Evolutionary conservation across 2,888 invertebrate genomes (phyloP).

Genomic region (Ormyrus thymus): DNA sequence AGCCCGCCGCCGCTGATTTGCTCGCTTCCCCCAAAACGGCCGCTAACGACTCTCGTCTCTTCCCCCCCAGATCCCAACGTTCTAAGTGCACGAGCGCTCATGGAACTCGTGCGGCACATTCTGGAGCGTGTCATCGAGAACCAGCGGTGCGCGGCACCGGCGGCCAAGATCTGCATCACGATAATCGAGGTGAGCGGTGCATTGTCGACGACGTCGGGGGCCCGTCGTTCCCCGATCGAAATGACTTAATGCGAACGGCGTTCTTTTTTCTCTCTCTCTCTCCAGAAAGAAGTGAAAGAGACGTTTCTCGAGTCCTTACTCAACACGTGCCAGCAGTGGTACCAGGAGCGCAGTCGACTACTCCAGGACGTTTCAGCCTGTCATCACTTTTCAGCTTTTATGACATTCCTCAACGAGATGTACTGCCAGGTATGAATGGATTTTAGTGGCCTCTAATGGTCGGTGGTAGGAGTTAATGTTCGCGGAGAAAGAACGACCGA

Average conservation of each 20-base stretch:
- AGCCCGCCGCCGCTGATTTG: too few relatives aligned
- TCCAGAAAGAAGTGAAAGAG: slow-evolving; percentile 87
- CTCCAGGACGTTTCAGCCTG: slow-evolving; percentile 68
- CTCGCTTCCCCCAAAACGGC: too few relatives aligned
- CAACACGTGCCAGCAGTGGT: slow-evolving; percentile 93
- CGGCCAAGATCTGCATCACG: slow-evolving; percentile 89
- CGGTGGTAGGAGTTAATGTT: too few relatives aligned
- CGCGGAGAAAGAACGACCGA: too few relatives aligned
- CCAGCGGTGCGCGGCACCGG: slow-evolving; percentile 86
- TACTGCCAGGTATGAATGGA: slow-evolving; percentile 81
- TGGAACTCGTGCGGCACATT: slow-evolving; percentile 90
- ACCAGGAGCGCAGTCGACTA: slow-evolving; percentile 87
- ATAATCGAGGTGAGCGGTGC: slow-evolving; percentile 81
- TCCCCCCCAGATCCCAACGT: slow-evolving; percentile 83
- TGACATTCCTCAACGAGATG: slow-evolving; percentile 93
- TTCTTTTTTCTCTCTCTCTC: slow-evolving; percentile 13
- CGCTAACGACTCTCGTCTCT: too few relatives aligned
- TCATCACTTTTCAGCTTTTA: slow-evolving; percentile 80
- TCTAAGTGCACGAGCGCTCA: slow-evolving; percentile 83
- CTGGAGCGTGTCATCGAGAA: slow-evolving; percentile 89
- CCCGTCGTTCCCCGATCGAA: too few relatives aligned
- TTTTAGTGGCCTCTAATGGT: background rate
- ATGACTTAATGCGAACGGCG: too few relatives aligned
- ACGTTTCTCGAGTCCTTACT: slow-evolving; percentile 92
- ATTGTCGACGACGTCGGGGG: too few relatives aligned